A percentile compares a stretch with the other conserved stretches of the same genome.
phyloP scores from a whole-genome alignment of 2,888 invertebrate species.

The Orthosia gothica region DNA sequence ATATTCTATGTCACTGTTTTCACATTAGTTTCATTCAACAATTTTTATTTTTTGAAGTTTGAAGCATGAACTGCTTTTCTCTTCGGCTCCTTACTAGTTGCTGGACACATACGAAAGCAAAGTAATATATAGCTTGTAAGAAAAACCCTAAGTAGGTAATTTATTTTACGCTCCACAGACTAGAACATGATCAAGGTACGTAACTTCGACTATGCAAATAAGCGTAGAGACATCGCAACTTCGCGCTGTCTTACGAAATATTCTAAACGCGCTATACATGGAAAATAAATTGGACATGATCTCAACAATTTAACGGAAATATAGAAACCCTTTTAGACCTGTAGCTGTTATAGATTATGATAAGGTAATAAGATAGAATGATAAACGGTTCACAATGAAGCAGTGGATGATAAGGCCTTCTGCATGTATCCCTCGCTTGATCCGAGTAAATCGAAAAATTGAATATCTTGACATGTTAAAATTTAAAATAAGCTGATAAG shows the following conservation, averaged over 20 bases:
- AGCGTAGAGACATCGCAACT: conserved; percentile 32
- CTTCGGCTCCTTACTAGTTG: too few relatives aligned
- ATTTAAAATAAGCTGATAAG: too few relatives aligned
- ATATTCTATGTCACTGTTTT: background rate
- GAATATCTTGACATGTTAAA: too few relatives aligned
- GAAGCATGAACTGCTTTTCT: background rate
- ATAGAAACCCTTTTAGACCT: background rate
- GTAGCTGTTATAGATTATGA: background rate
- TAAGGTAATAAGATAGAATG: background rate
- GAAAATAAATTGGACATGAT: conserved; percentile 16
- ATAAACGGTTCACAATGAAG: background rate
- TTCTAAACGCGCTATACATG: background rate
- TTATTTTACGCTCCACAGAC: background rate
- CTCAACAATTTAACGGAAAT: conserved; percentile 1
- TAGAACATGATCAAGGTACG: conserved; percentile 4
- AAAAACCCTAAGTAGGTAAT: background rate
- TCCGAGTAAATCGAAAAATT: background rate
- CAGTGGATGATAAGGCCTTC: background rate
- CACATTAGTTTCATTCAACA: background rate
- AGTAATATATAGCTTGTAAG: background rate
- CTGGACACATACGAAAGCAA: too few relatives aligned
- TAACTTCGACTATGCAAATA: conserved; percentile 38
- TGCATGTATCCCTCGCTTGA: background rate
- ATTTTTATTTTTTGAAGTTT: background rate
- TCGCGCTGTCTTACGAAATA: conserved; percentile 46